phyloP scores from a whole-genome alignment of 92 coral and sea anemone genomes.

The Anthopleura xanthogrammica region DNA sequence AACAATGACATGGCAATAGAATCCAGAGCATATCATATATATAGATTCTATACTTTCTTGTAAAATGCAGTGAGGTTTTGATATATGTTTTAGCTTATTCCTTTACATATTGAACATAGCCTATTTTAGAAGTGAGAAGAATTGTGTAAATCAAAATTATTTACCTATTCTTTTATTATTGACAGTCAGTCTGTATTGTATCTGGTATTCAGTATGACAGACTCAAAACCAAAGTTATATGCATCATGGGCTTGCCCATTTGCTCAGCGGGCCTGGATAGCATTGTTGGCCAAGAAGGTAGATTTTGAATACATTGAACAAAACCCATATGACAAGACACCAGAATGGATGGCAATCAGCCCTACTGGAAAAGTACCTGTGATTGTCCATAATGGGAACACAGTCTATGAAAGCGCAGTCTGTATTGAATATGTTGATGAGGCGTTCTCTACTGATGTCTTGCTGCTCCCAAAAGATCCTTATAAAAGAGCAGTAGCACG shows the following conservation, averaged over 20 bases:
- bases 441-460: slow-evolving; percentile 42
- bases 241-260: slow-evolving; percentile 81
- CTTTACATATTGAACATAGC: too few relatives aligned
- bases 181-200: too few relatives aligned
- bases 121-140: too few relatives aligned
- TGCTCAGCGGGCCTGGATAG: slow-evolving; percentile 81
- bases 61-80: too few relatives aligned
- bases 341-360: slow-evolving; percentile 74
- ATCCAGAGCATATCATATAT: too few relatives aligned
- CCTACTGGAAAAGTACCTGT: slow-evolving; percentile 70
- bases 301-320: slow-evolving; percentile 78
- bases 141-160: too few relatives aligned
- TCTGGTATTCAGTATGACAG: slow-evolving; percentile 16
- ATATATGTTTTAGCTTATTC: too few relatives aligned
- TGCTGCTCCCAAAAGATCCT: slow-evolving; percentile 65
- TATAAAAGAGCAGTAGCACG: slow-evolving; percentile 66
- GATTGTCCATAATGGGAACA: slow-evolving; percentile 47
- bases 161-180: too few relatives aligned
- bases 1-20: too few relatives aligned
- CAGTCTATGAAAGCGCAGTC: slow-evolving; percentile 67
- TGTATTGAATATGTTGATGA: slow-evolving; percentile 78
- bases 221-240: slow-evolving; percentile 47
- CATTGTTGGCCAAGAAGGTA: slow-evolving; percentile 63
- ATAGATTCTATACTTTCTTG: too few relatives aligned
- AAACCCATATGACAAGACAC: slow-evolving; percentile 71